Percentiles rank a stretch among this genome's conserved stretches.
These are phyloP conservation scores for Pseudomyrmex pallidus DNA, from an alignment of 1,140 invertebrate species.

Conservation along the genomic window DNA sequence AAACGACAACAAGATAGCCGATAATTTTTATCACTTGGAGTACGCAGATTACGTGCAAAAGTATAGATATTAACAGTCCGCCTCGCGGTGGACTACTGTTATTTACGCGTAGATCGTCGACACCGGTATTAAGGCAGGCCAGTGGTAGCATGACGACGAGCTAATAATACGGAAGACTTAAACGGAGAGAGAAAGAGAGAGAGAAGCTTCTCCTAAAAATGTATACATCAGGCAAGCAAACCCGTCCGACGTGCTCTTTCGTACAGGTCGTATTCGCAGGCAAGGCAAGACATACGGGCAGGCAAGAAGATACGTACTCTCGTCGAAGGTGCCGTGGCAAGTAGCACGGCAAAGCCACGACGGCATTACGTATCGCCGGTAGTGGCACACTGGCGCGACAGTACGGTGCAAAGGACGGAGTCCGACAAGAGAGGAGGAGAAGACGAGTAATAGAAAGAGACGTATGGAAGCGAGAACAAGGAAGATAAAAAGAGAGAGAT, in stretches of 20 bases:
- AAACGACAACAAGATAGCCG: background rate
- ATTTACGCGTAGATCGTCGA: slow-evolving; percentile 30
- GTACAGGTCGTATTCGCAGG: slow-evolving; percentile 1
- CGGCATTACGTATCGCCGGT: slow-evolving; percentile 51
- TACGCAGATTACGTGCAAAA: slow-evolving; percentile 7
- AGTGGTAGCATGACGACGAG: slow-evolving; percentile 16
- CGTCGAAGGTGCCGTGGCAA: slow-evolving; percentile 20
- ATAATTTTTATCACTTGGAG: slow-evolving; percentile 2
- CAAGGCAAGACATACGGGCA: background rate
- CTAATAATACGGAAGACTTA: slow-evolving; percentile 47
- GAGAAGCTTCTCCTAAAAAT: slow-evolving; percentile 38
- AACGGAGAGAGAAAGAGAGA: background rate
- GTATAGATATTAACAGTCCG: background rate
- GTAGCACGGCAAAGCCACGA: slow-evolving; percentile 45
- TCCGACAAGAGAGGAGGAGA: slow-evolving; percentile 33
- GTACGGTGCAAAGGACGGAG: slow-evolving; percentile 49
- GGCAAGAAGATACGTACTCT: slow-evolving; percentile 19
- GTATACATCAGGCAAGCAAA: slow-evolving; percentile 42
- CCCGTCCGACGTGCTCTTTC: slow-evolving; percentile 41
- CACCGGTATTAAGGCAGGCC: slow-evolving; percentile 24
- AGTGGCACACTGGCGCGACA: slow-evolving; percentile 54
- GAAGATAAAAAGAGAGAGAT: background rate
- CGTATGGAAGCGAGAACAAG: background rate
- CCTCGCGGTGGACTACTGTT: background rate
- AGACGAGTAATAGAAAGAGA: slow-evolving; percentile 25